phyloP scores from a whole-genome alignment of 2,797 vertebrate species.

The Hypotaenidia okinawae region DNA sequence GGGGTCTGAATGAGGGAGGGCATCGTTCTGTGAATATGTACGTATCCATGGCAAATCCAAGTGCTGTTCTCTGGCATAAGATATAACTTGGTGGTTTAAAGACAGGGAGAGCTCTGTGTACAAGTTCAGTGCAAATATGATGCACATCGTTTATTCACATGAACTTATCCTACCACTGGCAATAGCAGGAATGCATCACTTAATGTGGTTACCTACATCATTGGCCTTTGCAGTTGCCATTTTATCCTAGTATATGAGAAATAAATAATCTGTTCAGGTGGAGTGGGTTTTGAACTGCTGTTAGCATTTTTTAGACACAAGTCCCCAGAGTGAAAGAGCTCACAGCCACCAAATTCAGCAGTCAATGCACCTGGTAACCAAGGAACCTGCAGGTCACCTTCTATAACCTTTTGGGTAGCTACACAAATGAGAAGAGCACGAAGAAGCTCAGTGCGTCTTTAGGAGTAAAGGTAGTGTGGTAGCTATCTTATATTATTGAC shows the following conservation, averaged over 20 bases:
- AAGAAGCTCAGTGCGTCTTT: background rate
- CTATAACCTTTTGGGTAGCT: background rate
- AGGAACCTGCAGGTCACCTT: background rate
- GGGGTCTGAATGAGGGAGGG: background rate
- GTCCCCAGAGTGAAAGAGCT: background rate
- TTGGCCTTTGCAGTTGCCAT: background rate
- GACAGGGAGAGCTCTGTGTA: background rate
- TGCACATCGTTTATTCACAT: background rate
- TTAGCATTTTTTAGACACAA: background rate
- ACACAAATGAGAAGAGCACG: background rate
- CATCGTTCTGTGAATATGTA: background rate
- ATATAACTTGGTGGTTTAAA: background rate
- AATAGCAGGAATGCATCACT: background rate
- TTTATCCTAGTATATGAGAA: background rate
- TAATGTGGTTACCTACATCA: background rate
- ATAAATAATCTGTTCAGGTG: background rate
- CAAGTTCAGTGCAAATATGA: background rate
- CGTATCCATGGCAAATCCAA: background rate
- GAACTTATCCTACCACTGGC: background rate
- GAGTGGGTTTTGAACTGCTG: background rate
- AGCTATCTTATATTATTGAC: background rate
- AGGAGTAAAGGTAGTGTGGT: background rate
- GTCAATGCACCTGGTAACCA: background rate
- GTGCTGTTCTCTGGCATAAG: background rate
- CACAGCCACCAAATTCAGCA: background rate